Evolutionary conservation across 1,140 invertebrate genomes (phyloP), one percentile per base, ranked within the genome.

Genomic region (Triops longicaudatus): DNA sequence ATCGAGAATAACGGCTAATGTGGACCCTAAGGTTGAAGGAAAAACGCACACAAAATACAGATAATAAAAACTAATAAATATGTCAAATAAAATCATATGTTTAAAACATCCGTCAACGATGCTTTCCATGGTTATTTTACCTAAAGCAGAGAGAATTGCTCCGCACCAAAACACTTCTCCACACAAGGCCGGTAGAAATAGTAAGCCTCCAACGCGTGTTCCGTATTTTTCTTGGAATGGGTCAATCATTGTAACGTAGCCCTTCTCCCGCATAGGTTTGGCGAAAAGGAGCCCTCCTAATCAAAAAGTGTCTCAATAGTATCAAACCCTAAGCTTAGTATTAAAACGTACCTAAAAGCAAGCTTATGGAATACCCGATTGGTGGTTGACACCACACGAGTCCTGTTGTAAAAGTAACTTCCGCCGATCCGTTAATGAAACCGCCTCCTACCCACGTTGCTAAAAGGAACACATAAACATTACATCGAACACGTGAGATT

Each of bases 221-320:
- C 93, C 93, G 82, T 92, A 93, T 80, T 85, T 89, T 77, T 89
- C 88, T 84, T 92, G 90, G 83, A 94, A 92, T 1, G 92, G 93
- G 83, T 94, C 93, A 81, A 94, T 83, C 91, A 94, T 93, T 0
- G 93, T 94, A n/a, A 94, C 89, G 82, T 93, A 92, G 17, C 92
- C 91, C 79, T 91, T 87, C 80, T 89, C 87, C 78, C 93, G 85
- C 92, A 94, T 94, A 78, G 89, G 89, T 80, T 90, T 90, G 3
- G 92, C 92, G 83, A 93, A 94, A 79, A 94, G 87, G 28, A 92
- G 82, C 12, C 91, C 92, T 78, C 92, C 92, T 91, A 82, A 26
- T 82, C 83, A 75, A 14, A 17, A 73, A 42, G 27, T 50, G 37
- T 73, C 17, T 41, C 10, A 71, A 31, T 43, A 43, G 27, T 11